phyloP scores from a whole-genome alignment of 2,888 invertebrate genomes.

The Ptychoptera contaminata region DNA sequence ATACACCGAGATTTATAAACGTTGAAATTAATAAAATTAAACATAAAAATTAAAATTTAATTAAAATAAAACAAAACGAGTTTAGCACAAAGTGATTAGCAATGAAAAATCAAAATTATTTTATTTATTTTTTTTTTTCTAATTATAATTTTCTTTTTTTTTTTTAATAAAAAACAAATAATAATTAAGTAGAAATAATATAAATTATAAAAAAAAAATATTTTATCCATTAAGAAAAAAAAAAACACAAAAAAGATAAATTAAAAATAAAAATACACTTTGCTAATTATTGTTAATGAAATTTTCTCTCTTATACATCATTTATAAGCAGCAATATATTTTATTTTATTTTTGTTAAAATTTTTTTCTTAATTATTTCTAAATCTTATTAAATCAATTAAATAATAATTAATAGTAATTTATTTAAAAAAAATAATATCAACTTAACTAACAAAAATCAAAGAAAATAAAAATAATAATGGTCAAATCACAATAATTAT shows the following conservation, averaged over 20 bases:
- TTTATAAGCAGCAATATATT: neutral
- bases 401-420: conserved; percentile 20
- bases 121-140: neutral
- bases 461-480: too few species aligned
- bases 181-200: too few species aligned
- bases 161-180: too few species aligned
- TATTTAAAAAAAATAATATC: conserved; percentile 17
- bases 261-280: neutral
- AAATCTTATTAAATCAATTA: conserved; percentile 6
- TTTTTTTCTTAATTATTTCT: too few species aligned
- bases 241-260: neutral
- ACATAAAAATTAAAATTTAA: too few species aligned
- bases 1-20: too few species aligned
- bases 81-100: neutral
- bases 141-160: too few species aligned
- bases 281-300: conserved; percentile 8
- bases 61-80: too few species aligned
- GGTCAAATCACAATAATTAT: too few species aligned
- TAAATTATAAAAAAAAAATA: neutral
- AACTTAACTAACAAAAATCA: conserved; percentile 8
- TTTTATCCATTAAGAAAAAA: neutral
- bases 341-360: too few species aligned
- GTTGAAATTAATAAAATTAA: too few species aligned
- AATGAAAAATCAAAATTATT: neutral
- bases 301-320: conserved; percentile 32